Evolutionary conservation across 2,888 invertebrate species (phyloP).

Genomic region (Zaprionus bogoriensis): DNA sequence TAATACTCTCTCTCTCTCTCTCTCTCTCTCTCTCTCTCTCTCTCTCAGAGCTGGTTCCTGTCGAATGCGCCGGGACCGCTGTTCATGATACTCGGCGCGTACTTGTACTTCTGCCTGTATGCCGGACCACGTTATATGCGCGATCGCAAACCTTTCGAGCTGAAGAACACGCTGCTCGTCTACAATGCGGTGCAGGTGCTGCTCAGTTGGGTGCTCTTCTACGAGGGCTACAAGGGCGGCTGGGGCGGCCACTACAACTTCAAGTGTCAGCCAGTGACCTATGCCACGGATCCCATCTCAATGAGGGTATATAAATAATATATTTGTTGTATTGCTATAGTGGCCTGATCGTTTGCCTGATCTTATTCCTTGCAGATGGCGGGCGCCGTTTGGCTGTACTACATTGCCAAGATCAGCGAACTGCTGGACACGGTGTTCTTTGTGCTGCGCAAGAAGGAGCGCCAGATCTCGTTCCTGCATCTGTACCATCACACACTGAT

Average conservation of each 20-base stretch:
- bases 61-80: slow-evolving; percentile 89
- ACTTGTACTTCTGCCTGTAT: slow-evolving; percentile 89
- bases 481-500: slow-evolving; percentile 92
- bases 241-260: slow-evolving; percentile 87
- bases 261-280: slow-evolving; percentile 89
- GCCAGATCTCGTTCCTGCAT: slow-evolving; percentile 92
- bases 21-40: too few species aligned
- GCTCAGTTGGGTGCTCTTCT: slow-evolving; percentile 90
- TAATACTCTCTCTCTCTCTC: too few species aligned
- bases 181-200: slow-evolving; percentile 95
- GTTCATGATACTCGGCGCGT: slow-evolving; percentile 87
- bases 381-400: slow-evolving; percentile 83
- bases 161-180: slow-evolving; percentile 90
- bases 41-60: slow-evolving; percentile 87
- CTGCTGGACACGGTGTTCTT: slow-evolving; percentile 87
- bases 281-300: slow-evolving; percentile 85
- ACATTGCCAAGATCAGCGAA: slow-evolving; percentile 83
- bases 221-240: slow-evolving; percentile 85
- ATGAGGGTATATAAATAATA: slow-evolving; percentile 82
- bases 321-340: background rate
- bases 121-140: slow-evolving; percentile 95
- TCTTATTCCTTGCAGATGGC: slow-evolving; percentile 79
- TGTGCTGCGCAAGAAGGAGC: slow-evolving; percentile 91
- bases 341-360: background rate
- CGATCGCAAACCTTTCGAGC: slow-evolving; percentile 91